These are phyloP conservation scores for Oreonectes daqikongensis DNA, from an alignment of 2,797 vertebrate species.

Conservation along the genomic window DNA sequence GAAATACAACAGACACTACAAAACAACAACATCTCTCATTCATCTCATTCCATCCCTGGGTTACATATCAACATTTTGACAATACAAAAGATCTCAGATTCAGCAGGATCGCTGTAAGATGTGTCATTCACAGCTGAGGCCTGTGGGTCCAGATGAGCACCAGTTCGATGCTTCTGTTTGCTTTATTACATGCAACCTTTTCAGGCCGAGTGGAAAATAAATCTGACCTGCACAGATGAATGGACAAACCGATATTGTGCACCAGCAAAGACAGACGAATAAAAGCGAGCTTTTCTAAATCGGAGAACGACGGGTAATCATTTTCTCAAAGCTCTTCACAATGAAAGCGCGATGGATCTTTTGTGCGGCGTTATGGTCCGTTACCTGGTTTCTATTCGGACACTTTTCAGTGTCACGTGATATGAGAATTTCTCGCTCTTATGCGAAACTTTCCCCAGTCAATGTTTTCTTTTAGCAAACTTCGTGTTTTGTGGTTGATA, in stretches of 20 bases:
- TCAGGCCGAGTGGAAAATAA: constrained; percentile 34
- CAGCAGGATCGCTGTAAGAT: constrained; percentile 32
- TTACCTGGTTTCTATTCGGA: constrained; percentile 22
- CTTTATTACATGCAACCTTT: constrained; percentile 44
- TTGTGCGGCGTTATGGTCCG: not conserved
- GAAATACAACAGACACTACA: constrained; percentile 25
- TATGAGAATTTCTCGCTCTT: not conserved
- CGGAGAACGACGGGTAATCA: constrained; percentile 3
- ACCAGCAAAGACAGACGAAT: constrained; percentile 43
- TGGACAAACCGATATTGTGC: constrained; percentile 30
- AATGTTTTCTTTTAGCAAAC: constrained; percentile 38
- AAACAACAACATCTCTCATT: constrained; percentile 44
- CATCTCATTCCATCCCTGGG: constrained; percentile 34
- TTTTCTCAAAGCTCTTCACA: constrained; percentile 28
- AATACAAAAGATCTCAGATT: constrained; percentile 41
- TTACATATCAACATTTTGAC: constrained; percentile 42
- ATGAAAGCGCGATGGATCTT: not conserved
- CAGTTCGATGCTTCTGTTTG: constrained; percentile 6
- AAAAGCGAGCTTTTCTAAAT: constrained; percentile 16
- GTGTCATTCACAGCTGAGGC: constrained; percentile 22
- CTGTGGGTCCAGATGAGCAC: constrained; percentile 5
- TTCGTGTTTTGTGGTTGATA: constrained; percentile 51
- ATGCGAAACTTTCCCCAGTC: constrained; percentile 34
- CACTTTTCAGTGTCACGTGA: constrained; percentile 22
- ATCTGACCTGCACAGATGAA: constrained; percentile 50